Evolutionary conservation across 2,797 vertebrate genomes (phyloP), one percentile per base, ranked within the genome.

Genomic region (Gallirallus australis): DNA sequence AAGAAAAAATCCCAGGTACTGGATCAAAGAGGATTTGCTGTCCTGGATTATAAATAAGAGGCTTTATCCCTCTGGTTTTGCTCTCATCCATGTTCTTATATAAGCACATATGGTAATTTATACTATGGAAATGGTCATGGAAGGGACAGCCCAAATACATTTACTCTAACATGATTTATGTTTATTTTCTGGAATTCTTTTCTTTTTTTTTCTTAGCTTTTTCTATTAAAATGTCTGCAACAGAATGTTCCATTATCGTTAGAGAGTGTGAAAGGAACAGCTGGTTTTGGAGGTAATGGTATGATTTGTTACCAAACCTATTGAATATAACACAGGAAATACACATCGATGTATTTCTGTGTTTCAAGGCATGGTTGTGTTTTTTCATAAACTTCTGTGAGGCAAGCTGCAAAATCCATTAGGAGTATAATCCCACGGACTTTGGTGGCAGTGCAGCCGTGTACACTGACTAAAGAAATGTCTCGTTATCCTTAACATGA

Each of bases 21-120:
- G 75, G 78, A 94, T 87, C 42, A 96, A 91, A 97, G 96, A 94
- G 90, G 95, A 97, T 97, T 98, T 97, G 82, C 71, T 70, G 64
- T 86, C 68, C 91, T 96, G 94, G 95, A 95, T 98, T 96, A 97
- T 90, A 81, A 63, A 82, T 86, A 82, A 92, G 96, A 96, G 94
- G 90, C 95, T 87, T 97, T 87, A 73, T 90, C 87, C 64, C 90
- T 77, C 63, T 85, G 75, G 65, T 91, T 93, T 54, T 96, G 69
- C 90, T 76, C 37, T 90, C 92, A 83, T 94, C 84, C 56, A 28
- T 76, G 85, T 81, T 92, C 89, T 94, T 95, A 86, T 91, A 94
- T 96, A 82, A 96, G 84, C 60, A 76, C 37, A 8, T 73, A 57
- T 17, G 59, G 91, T 90, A 94, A 89, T 73, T 93, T 92, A 92